These are phyloP conservation scores for Onychomys torridus DNA, from an alignment of 2,797 vertebrate species.

Conservation along the genomic window DNA sequence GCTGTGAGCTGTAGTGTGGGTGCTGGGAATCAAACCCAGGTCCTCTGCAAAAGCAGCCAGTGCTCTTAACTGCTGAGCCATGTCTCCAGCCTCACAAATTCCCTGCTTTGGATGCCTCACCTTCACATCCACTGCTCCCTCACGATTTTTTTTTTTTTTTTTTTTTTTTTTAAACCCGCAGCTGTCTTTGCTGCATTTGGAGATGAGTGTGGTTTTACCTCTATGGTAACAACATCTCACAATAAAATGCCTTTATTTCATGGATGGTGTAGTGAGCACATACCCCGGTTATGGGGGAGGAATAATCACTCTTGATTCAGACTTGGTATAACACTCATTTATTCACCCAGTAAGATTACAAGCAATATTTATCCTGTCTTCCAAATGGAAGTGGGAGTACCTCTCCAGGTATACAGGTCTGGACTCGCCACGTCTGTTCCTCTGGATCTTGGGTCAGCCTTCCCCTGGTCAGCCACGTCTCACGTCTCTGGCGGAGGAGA, in stretches of 20 bases:
- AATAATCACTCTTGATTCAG: no score
- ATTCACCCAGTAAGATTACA: no score
- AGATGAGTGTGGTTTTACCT: background rate
- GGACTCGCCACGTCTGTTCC: no score
- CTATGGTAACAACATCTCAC: background rate
- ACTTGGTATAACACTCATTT: no score
- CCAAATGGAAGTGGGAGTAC: no score
- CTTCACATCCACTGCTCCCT: background rate
- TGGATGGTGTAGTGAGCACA: no score
- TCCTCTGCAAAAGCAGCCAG: background rate
- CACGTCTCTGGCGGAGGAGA: no score
- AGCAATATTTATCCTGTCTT: no score
- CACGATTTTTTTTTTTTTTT: background rate
- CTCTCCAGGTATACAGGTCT: no score
- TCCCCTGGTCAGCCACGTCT: no score
- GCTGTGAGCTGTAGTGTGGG: background rate
- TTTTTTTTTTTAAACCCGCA: background rate
- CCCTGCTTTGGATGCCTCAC: background rate
- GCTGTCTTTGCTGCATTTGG: background rate
- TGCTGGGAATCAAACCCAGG: background rate
- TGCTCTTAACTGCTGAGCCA: background rate
- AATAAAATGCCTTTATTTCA: background rate
- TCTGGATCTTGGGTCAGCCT: no score
- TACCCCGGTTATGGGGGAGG: no score
- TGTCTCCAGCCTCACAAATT: background rate